phyloP scores from a whole-genome alignment of 2,797 vertebrate genomes.

The Coilia nasus region DNA sequence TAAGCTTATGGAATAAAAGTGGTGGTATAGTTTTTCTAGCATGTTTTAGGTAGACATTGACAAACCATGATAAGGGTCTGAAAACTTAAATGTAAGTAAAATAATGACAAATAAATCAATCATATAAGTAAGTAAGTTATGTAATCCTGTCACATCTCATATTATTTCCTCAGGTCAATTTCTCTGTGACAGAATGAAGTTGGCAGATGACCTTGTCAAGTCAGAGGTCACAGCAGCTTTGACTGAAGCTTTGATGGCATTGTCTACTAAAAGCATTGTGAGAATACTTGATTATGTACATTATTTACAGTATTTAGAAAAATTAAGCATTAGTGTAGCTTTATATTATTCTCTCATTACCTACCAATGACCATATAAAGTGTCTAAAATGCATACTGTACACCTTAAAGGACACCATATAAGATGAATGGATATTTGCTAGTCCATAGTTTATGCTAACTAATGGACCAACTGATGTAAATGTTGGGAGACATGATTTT shows the following conservation, averaged over 20 bases:
- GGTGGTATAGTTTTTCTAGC: no score
- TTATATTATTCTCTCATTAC: not conserved
- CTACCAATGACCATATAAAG: no score
- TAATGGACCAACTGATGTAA: not conserved
- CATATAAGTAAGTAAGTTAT: not conserved
- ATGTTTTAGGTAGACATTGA: no score
- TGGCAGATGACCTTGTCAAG: conserved; percentile 64
- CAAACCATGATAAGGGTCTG: no score
- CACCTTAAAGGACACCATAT: no score
- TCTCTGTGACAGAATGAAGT: conserved; percentile 71
- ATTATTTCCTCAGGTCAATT: conserved; percentile 73
- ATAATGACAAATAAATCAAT: no score
- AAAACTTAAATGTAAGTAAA: not conserved
- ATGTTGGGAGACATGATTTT: not conserved
- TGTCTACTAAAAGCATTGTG: conserved; percentile 70
- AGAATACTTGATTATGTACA: conserved; percentile 33
- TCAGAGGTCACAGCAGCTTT: conserved; percentile 66
- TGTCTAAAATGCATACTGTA: no score
- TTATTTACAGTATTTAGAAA: not conserved
- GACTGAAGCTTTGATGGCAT: conserved; percentile 70
- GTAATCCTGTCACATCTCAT: not conserved
- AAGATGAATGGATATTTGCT: not conserved
- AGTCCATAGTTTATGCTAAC: no score
- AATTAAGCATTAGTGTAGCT: not conserved
- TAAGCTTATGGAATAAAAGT: not conserved